Percentiles rank a stretch among this genome's conserved stretches.
These are phyloP conservation scores for Axinella damicornis DNA, from an alignment of 37 sponge, comb jelly and placozoan species.

Conservation along the genomic window DNA sequence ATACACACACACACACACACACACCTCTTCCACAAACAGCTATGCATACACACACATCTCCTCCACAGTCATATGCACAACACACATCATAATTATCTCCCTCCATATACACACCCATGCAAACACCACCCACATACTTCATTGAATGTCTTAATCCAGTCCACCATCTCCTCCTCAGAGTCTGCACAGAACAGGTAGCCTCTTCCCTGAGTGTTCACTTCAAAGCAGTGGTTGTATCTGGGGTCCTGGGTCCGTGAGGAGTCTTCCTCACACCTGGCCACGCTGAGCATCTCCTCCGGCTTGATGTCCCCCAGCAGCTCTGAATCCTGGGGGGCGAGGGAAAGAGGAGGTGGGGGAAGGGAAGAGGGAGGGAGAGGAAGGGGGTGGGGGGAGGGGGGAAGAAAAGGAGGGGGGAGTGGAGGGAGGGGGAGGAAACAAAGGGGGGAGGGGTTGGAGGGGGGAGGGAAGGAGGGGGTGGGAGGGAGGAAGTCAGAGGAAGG, in stretches of 20 bases:
- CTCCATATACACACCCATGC: too few relatives aligned
- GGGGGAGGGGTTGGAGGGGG: too few relatives aligned
- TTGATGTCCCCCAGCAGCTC: constrained; percentile 64
- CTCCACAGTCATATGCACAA: too few relatives aligned
- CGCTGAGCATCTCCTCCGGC: constrained; percentile 70
- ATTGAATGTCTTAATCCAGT: constrained; percentile 60
- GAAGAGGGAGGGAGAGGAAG: neutral
- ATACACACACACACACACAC: too few relatives aligned
- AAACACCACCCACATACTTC: constrained; percentile 10
- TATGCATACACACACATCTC: too few relatives aligned
- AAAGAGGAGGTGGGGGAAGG: neutral
- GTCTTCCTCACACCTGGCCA: constrained; percentile 67
- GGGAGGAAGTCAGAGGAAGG: too few relatives aligned
- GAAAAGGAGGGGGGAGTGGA: too few relatives aligned
- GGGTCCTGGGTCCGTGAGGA: constrained; percentile 11
- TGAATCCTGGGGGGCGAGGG: constrained; percentile 24
- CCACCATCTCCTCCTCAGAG: constrained; percentile 53
- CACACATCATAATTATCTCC: too few relatives aligned
- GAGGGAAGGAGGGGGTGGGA: neutral
- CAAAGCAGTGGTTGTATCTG: constrained; percentile 63
- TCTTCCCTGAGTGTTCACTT: constrained; percentile 73
- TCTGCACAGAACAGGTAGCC: constrained; percentile 78
- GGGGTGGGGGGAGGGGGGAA: too few relatives aligned
- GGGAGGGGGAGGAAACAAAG: too few relatives aligned
- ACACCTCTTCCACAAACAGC: too few relatives aligned